Evolutionary conservation across 2,888 invertebrate species (phyloP).

Genomic region (Aquatica leii): DNA sequence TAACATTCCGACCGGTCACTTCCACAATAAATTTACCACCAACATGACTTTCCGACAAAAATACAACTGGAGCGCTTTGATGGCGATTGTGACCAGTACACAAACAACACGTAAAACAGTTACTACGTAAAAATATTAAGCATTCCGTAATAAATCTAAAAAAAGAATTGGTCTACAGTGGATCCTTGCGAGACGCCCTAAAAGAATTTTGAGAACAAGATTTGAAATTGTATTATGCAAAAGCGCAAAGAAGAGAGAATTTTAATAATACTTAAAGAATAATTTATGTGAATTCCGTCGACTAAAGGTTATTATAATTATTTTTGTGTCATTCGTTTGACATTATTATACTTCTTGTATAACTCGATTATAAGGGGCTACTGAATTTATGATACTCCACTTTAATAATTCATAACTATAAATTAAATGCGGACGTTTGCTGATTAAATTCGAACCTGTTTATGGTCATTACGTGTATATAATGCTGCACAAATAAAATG

Average conservation of each 20-base stretch:
- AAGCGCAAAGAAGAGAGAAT: background rate
- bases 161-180: background rate
- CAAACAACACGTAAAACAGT: conserved; percentile 15
- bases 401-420: conserved; percentile 27
- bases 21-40: conserved; percentile 46
- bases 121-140: conserved; percentile 15
- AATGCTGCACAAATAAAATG: background rate
- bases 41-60: conserved; percentile 33
- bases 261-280: conserved; percentile 9
- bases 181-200: background rate
- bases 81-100: conserved; percentile 23
- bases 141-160: background rate
- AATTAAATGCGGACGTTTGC: conserved; percentile 15
- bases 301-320: conserved; percentile 6
- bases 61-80: conserved; percentile 30
- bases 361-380: conserved; percentile 10
- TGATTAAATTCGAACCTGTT: conserved; percentile 15
- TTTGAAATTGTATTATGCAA: background rate
- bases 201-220: background rate
- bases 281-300: conserved; percentile 4
- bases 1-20: conserved; percentile 50
- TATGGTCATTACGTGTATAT: conserved; percentile 4
- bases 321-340: conserved; percentile 3
- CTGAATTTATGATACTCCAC: conserved; percentile 18
- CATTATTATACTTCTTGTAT: conserved; percentile 3